Evolutionary conservation across 2,888 invertebrate genomes (phyloP), one percentile per base, ranked within the genome.

Genomic region (Glyphotaelius pellucidus): DNA sequence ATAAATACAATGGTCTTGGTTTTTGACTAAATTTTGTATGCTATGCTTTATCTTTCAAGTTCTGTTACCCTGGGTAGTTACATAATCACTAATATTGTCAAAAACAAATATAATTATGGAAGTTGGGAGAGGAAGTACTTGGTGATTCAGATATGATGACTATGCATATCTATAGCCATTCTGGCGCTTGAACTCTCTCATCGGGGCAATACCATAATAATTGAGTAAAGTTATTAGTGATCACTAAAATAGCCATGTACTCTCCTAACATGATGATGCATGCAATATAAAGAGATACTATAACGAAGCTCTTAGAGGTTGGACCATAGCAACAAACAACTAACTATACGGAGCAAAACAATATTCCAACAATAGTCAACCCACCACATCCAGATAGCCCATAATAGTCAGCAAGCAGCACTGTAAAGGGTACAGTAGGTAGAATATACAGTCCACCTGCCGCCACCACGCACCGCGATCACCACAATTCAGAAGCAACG

Each of bases 401-500:
- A 7, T 67, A 25, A 9, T 67, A 67, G 25, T 67, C 67, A 25
- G 67, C 67, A n/a, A 25, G 67, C 9, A 67, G 67, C 9, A 67
- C 25, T n/a, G 67, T 67, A 19, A 15, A 52, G 19, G 19, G 67
- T 25, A n/a, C 67, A 67, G 9, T 67, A 67, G 25, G 67, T 67
- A n/a, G 67, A 67, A 67, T 67, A n/a, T n/a, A 38, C 83, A 19
- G 83, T 25, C 81, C 81, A 25, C 32, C 32, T 32, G 35, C 35
- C 83, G 83, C 81, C 83, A 83, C 83, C 83, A 83, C 83, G 38
- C 35, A 32, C 83, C 83, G 83, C 83, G 38, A 38, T 35, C 32
- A 25, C 83, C 83, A 83, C 83, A 83, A 83, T 83, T 83, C 83
- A 83, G 35, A n/a, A 32, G 1, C 83, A 83, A 25, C 83, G 35